Conservation (phyloP, 1,140 invertebrate species). For the Thaumetopoea pityocampa region DNA sequence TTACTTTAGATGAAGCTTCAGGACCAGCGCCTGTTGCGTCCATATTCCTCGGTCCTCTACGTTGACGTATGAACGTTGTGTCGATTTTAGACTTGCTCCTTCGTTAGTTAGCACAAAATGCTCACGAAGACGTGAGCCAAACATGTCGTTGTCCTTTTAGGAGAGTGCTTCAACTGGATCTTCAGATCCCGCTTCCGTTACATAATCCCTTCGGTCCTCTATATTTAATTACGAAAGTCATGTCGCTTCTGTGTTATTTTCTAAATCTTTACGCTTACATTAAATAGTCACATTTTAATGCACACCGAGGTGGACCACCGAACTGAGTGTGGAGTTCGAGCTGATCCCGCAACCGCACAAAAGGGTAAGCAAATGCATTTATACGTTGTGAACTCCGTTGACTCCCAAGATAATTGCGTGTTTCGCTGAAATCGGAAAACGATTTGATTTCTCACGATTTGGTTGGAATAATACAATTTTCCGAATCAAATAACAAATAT, state of each 20-base stretch:
- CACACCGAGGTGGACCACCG: too few species aligned
- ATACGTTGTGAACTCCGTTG: constrained; percentile 12
- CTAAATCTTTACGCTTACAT: constrained; percentile 13
- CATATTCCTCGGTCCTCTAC: too few species aligned
- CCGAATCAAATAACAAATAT: too few species aligned
- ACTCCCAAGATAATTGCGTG: constrained; percentile 19
- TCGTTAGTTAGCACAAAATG: too few species aligned
- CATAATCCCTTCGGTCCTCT: not conserved
- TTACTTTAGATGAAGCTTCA: too few species aligned
- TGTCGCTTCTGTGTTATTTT: constrained; percentile 3
- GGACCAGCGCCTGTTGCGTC: too few species aligned
- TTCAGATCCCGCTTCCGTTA: too few species aligned
- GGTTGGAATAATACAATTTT: constrained; percentile 4
- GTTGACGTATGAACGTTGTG: too few species aligned
- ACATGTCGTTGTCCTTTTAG: too few species aligned
- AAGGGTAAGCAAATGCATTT: constrained; percentile 22
- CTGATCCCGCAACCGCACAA: constrained; percentile 20
- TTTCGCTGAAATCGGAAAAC: constrained; percentile 26
- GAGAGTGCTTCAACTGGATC: too few species aligned
- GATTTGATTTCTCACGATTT: constrained; percentile 17
- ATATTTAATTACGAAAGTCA: not conserved
- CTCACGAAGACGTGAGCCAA: too few species aligned
- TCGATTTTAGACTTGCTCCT: too few species aligned
- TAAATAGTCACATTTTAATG: constrained; percentile 22
- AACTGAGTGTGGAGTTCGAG: constrained; percentile 8